Percentiles rank a stretch among this genome's conserved stretches.
Conservation (phyloP, 2,113 vertebrate species). For the Panthera uncia region DNA sequence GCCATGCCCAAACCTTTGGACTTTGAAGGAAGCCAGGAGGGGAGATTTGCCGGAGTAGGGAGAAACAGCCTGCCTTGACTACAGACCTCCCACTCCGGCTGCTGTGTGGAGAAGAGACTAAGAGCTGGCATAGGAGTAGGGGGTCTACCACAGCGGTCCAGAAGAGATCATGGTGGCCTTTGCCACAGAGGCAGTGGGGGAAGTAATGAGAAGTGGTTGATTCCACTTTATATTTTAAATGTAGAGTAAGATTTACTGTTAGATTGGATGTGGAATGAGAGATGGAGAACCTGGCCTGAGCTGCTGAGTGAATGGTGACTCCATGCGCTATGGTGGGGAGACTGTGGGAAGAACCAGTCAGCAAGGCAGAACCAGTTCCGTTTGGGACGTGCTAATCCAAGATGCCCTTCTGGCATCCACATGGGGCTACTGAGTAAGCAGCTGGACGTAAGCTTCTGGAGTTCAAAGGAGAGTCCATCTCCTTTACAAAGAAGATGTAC, state of each 20-base stretch:
- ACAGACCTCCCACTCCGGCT: neutral
- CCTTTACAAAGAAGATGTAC: neutral
- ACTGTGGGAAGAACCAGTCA: neutral
- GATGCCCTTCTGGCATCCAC: too few relatives aligned
- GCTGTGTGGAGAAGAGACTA: neutral
- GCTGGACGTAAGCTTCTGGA: neutral
- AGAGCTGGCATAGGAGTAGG: neutral
- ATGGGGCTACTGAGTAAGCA: neutral
- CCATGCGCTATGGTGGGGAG: neutral
- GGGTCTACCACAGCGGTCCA: neutral
- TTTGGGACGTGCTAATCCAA: neutral
- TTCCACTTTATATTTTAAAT: neutral
- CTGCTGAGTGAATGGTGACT: neutral
- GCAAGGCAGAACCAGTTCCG: neutral
- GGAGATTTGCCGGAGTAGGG: neutral
- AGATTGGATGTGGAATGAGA: neutral
- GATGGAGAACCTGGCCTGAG: neutral
- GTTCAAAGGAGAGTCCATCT: neutral
- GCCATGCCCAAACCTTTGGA: neutral
- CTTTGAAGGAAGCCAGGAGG: neutral
- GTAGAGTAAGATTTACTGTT: neutral
- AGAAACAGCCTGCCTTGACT: neutral
- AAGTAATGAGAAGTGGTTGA: neutral
- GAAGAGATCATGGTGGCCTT: neutral
- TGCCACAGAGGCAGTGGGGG: neutral